Base-by-base conservation (phyloP, 1,140 invertebrate species). In the Drosophila tropicalis region DNA sequence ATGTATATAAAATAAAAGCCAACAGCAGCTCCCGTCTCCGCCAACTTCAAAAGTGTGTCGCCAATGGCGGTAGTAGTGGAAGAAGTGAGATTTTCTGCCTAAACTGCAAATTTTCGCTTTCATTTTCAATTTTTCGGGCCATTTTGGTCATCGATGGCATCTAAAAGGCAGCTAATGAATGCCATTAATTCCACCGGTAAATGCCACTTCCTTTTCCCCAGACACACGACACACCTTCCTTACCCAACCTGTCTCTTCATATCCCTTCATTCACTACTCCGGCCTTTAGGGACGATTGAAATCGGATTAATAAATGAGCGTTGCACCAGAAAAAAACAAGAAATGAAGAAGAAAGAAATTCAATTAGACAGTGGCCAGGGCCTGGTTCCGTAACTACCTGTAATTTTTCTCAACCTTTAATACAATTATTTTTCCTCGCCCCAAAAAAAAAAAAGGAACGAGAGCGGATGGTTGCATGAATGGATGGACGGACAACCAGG, bases 241-340 rank as follows among this genome's bases (percentile, higher is more conserved):
- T 39, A 12, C 12, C 36, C 36, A 3, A 29, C 0, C 29, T 29
- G 29, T 29, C 29, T 29, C 29, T 29, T 13, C 36, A 39, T 39
- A 22, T 9, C 13, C 12, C 5, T n/a, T 25, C 47, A n/a, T 58
- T 51, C 32, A 62, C 67, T 55, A 36, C 64, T 73, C 66, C 62
- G 76, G 72, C 67, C 69, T 67, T 68, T 72, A 44, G 67, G 58
- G 66, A 62, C 84, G 84, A 89, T 89, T 77, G 84, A 89, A 89
- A 89, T 89, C 84, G 70, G 84, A 84, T 89, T 89, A 89, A 89
- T 89, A 89, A 89, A 89, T 89, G 84, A 80, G 84, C 71, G 77
- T 67, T 71, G 84, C 61, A 57, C 75, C 70, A 68, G 68, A 79
- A 67, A 41, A 3, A 15, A 41, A 66, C 5, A 29, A 29, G 5